Conservation (phyloP, 2,797 vertebrate species). For the Anguilla obscura region DNA sequence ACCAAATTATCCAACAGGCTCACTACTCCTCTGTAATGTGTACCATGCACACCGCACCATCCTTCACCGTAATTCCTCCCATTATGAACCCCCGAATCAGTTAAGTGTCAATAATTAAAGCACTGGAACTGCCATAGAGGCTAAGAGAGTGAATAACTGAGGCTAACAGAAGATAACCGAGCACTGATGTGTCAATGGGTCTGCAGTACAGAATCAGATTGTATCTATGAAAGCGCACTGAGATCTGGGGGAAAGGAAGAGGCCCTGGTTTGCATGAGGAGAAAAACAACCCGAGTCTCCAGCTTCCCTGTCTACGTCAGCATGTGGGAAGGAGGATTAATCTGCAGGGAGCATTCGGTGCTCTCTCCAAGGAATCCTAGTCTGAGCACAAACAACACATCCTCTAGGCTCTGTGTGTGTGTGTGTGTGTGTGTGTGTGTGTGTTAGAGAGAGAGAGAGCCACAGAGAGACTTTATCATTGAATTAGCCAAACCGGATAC, state of each 20-base stretch:
- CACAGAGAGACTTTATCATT: background rate
- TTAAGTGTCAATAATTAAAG: background rate
- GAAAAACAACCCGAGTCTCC: background rate
- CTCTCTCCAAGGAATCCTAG: background rate
- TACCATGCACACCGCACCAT: background rate
- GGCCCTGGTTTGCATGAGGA: background rate
- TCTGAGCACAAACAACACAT: background rate
- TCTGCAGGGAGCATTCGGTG: background rate
- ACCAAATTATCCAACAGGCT: background rate
- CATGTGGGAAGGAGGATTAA: background rate
- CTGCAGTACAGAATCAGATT: background rate
- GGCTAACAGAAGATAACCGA: background rate
- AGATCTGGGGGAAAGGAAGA: background rate
- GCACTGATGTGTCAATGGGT: background rate
- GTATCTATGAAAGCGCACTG: background rate
- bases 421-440: background rate
- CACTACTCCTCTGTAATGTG: background rate
- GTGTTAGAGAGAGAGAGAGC: background rate
- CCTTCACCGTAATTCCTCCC: background rate
- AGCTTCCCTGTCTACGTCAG: background rate
- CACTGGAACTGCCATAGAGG: background rate
- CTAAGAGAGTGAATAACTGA: background rate
- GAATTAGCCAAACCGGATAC: constrained; percentile 9
- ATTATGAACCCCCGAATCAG: background rate
- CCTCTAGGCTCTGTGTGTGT: constrained; percentile 6